A percentile compares a stretch with the other conserved stretches of the same genome.
phyloP scores from a whole-genome alignment of 2,888 invertebrate genomes.

The Caenorhabditis doughertyi region DNA sequence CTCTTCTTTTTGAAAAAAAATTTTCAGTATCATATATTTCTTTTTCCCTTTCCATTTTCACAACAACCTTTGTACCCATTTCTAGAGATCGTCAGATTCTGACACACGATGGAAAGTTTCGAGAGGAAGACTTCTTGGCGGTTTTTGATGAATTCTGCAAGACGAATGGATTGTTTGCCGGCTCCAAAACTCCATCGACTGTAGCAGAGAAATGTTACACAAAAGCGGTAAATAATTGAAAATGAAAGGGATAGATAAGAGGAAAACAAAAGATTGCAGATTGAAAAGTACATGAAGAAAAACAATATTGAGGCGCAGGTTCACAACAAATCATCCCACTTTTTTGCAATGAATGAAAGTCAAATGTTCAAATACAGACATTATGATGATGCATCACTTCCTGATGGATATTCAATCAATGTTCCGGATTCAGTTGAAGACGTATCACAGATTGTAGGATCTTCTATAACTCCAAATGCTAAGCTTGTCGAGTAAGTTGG shows the following conservation, averaged over 20 bases:
- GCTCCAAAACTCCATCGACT: conserved; percentile 47
- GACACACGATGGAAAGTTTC: conserved; percentile 62
- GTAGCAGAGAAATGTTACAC: conserved; percentile 63
- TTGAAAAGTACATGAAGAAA: conserved; percentile 60
- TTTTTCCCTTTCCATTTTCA: neutral
- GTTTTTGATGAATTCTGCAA: conserved; percentile 61
- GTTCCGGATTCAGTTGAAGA: conserved; percentile 41
- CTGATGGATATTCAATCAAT: conserved; percentile 59
- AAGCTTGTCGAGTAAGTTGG: conserved; percentile 47
- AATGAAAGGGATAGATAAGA: conserved; percentile 24
- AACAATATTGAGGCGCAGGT: conserved; percentile 60
- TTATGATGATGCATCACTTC: conserved; percentile 41
- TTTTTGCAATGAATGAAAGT: conserved; percentile 65
- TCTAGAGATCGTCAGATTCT: conserved; percentile 63
- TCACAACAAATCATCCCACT: conserved; percentile 54
- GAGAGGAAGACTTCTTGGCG: conserved; percentile 57
- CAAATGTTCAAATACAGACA: conserved; percentile 63
- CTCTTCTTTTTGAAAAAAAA: too few relatives aligned
- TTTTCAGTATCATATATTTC: neutral
- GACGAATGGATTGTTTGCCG: conserved; percentile 30
- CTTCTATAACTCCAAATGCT: conserved; percentile 25
- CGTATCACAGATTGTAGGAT: conserved; percentile 31
- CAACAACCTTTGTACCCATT: conserved; percentile 19
- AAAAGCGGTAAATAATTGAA: conserved; percentile 36
- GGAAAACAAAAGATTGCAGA: conserved; percentile 38